Conservation (phyloP, 2,113 vertebrate genomes). For the Heterochromis multidens region DNA sequence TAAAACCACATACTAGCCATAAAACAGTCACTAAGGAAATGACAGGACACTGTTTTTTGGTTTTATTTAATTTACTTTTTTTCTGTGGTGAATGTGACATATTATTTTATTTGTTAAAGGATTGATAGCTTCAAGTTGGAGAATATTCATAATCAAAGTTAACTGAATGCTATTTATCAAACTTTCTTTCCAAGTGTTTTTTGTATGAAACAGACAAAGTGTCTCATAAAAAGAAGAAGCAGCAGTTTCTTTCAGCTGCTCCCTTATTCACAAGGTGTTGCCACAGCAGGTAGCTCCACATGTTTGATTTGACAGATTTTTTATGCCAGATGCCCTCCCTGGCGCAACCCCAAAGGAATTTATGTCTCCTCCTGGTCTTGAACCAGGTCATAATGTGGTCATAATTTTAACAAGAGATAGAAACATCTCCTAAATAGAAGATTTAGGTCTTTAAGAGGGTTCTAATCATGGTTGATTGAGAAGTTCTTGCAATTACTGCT, state of each 20-base stretch:
- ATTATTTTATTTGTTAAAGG: not conserved
- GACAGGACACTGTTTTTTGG: not conserved
- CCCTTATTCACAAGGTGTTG: not conserved
- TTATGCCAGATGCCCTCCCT: not conserved
- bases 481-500: not conserved
- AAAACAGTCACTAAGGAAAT: not conserved
- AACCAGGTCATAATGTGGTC: not conserved
- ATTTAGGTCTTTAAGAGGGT: too few relatives aligned
- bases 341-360: not conserved
- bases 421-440: too few relatives aligned
- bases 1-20: not conserved
- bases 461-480: not conserved
- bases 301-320: not conserved
- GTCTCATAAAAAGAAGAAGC: too few relatives aligned
- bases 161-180: too few relatives aligned
- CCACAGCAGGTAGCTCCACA: not conserved
- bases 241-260: too few relatives aligned
- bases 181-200: too few relatives aligned
- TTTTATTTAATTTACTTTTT: too few relatives aligned
- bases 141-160: not conserved
- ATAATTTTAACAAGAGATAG: fast-evolving
- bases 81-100: too few relatives aligned
- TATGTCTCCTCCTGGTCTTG: not conserved
- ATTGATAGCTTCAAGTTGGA: not conserved
- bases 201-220: too few relatives aligned